Conservation (phyloP, 2,888 invertebrate genomes). For the Amorpha juglandis region DNA sequence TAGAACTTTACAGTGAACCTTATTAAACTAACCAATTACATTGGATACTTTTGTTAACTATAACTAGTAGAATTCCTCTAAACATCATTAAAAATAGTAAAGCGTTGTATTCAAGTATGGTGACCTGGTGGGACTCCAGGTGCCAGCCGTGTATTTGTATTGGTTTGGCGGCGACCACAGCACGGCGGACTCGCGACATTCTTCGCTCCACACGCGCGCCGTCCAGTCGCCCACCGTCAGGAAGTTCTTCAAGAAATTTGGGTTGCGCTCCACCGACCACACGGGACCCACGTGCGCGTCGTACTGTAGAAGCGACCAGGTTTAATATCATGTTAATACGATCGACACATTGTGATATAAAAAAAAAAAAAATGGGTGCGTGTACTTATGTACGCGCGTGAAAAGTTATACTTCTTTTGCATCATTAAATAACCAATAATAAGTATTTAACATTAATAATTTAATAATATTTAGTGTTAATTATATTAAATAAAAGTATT, state of each 20-base stretch:
- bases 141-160: conserved; percentile 88
- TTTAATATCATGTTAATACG: no score
- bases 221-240: conserved; percentile 97
- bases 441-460: no score
- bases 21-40: background rate
- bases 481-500: no score
- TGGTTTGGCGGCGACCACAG: conserved; percentile 91
- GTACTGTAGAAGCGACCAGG: conserved; percentile 69
- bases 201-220: conserved; percentile 96
- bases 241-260: conserved; percentile 96
- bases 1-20: background rate
- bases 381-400: no score
- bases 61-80: no score
- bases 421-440: no score
- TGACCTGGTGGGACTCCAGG: conserved; percentile 92
- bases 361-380: no score
- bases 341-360: no score
- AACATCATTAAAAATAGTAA: no score
- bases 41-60: no score
- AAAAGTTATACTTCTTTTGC: no score
- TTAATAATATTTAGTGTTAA: no score
- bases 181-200: conserved; percentile 95
- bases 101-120: background rate
- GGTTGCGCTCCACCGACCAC: conserved; percentile 93
- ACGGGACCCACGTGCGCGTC: conserved; percentile 93